Conservation (phyloP, 2,888 invertebrate genomes). For the Abscondita cerata region DNA sequence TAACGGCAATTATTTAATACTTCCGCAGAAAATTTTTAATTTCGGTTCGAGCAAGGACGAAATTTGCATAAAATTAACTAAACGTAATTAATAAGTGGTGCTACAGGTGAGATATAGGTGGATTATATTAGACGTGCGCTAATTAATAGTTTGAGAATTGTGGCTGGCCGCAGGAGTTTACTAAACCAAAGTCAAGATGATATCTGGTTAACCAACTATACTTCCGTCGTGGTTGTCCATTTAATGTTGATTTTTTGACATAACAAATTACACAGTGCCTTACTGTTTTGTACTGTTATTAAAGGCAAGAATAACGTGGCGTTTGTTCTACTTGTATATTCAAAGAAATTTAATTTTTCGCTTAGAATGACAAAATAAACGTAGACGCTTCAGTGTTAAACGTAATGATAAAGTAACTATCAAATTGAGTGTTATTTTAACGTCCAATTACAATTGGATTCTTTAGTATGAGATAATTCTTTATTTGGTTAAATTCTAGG, state of each 20-base stretch:
- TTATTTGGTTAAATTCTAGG: no score
- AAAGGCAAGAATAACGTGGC: background rate
- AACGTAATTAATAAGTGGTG: slow-evolving; percentile 26
- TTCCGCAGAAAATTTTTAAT: slow-evolving; percentile 28
- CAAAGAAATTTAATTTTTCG: no score
- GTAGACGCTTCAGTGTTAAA: no score
- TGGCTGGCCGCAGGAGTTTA: slow-evolving; percentile 24
- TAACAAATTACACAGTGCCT: slow-evolving; percentile 10
- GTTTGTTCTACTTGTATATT: background rate
- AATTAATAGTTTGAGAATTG: slow-evolving; percentile 25
- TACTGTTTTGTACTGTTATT: slow-evolving; percentile 8
- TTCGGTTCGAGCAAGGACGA: slow-evolving; percentile 30
- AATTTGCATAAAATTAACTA: slow-evolving; percentile 28
- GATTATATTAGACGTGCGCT: slow-evolving; percentile 22
- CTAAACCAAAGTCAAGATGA: slow-evolving; percentile 27
- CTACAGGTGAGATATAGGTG: slow-evolving; percentile 31
- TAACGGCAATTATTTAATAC: slow-evolving; percentile 29
- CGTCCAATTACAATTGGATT: no score
- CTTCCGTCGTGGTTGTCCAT: slow-evolving; percentile 27
- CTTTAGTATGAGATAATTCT: no score
- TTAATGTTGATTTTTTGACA: slow-evolving; percentile 14
- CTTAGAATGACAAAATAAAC: no score
- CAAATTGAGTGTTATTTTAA: no score
- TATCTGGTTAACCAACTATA: slow-evolving; percentile 32
- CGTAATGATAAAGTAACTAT: no score